phyloP scores from a whole-genome alignment of 2,113 vertebrate species.

The Catharus fuscescens region DNA sequence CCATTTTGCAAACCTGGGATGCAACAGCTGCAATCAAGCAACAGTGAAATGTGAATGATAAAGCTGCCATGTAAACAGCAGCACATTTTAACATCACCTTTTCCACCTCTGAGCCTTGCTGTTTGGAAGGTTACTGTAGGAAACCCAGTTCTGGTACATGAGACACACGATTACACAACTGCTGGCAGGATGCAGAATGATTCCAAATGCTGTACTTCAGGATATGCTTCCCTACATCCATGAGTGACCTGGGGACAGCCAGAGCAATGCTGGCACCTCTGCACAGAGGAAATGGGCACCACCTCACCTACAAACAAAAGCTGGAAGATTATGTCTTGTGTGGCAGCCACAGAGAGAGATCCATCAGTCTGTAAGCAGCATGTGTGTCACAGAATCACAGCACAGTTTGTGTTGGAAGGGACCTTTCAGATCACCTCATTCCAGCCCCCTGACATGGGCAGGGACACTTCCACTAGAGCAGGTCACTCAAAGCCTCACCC shows the following conservation, averaged over 20 bases:
- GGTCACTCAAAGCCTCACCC: background rate
- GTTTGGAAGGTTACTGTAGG: background rate
- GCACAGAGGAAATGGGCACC: background rate
- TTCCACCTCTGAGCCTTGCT: background rate
- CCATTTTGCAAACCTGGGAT: background rate
- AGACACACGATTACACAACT: background rate
- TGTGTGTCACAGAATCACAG: background rate
- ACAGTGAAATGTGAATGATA: background rate
- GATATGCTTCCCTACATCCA: fast-evolving
- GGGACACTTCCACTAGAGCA: background rate
- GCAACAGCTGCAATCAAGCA: background rate
- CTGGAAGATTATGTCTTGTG: background rate
- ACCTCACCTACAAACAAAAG: background rate
- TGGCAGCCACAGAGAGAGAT: background rate
- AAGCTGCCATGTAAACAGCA: background rate
- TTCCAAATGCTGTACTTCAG: background rate
- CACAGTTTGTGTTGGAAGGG: background rate
- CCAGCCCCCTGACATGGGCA: background rate
- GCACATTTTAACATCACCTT: fast-evolving
- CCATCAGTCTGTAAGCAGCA: background rate
- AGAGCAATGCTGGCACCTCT: background rate
- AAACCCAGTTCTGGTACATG: background rate
- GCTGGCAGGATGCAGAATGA: background rate
- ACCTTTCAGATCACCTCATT: background rate
- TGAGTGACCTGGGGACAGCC: background rate